Base-by-base conservation (phyloP, 2,113 vertebrate species). In the Solea solea region DNA sequence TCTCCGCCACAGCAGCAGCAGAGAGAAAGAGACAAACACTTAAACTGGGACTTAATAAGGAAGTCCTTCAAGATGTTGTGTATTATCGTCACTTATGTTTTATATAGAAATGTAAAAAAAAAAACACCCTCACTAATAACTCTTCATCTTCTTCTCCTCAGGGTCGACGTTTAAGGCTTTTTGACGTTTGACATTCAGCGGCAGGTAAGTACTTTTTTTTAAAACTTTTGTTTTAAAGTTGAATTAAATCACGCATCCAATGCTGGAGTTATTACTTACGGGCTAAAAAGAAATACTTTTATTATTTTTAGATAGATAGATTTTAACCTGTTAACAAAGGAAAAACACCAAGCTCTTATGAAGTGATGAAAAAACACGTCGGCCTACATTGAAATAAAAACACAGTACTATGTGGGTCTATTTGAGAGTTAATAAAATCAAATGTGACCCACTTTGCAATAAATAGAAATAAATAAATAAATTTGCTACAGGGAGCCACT, bases 121-220 rank as follows among this genome's bases (percentile, higher is more conserved):
- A 6, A 34, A 34, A 34, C 34, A 2, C 34, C 34, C 34, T 69
- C 67, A 69, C 8, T 69, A 4, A 3, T 28, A 27, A 34, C 54
- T 48, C 12, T 10, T 48, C 10, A 13, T 48, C 9, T 48, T 9
- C 56, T 80, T 12, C 76, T 78, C 68, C 9, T 6, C 77, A 94
- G 92, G 86, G 81, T 78, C 59, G 64, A 77, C 65, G 27, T 64
- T 76, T 34, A 70, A 60, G 71, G 65, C 67, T 84, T 85, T 78
- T 75, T 16, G 14, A 59, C 39, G 82, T 69, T 67, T 85, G 82
- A 90, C 77, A 64, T 75, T 85, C 82, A 89, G 73, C 2, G 21
- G 78, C 89, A 93, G 91, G 92, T 94, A 74, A 90, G 69, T 42
- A 11, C 34, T 6, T 57, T 59, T 46, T 21, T 21, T 21, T 21